Evolutionary conservation across 2,888 invertebrate genomes (phyloP).

Genomic region (Drosophila nr. perissopoda): DNA sequence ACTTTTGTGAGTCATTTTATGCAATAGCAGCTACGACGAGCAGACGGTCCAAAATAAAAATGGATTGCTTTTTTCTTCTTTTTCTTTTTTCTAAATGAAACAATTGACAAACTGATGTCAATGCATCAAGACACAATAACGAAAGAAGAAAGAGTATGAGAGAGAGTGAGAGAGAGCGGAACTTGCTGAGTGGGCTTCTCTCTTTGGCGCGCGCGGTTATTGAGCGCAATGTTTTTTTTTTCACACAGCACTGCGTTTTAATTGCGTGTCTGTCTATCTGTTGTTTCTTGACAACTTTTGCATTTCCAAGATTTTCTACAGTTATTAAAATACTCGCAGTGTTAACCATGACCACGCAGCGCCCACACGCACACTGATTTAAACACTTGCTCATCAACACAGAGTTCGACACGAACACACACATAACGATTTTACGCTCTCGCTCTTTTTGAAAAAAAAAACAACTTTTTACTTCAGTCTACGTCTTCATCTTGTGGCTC

Average conservation of each 20-base stretch:
- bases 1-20: slow-evolving; percentile 74
- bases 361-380: slow-evolving; percentile 41
- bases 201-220: slow-evolving; percentile 11
- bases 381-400: slow-evolving; percentile 27
- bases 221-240: slow-evolving; percentile 44
- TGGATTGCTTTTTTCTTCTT: slow-evolving; percentile 50
- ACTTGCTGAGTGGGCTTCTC: neutral
- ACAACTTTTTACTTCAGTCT: slow-evolving; percentile 56
- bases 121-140: slow-evolving; percentile 46
- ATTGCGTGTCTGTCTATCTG: slow-evolving; percentile 50
- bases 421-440: slow-evolving; percentile 53
- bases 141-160: slow-evolving; percentile 12
- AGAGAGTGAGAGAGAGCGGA: slow-evolving; percentile 12
- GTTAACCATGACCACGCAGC: slow-evolving; percentile 65
- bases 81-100: slow-evolving; percentile 22
- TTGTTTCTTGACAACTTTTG: slow-evolving; percentile 60
- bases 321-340: slow-evolving; percentile 56
- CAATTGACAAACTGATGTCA: slow-evolving; percentile 57
- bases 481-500: slow-evolving; percentile 48
- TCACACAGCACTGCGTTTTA: slow-evolving; percentile 54
- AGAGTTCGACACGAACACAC: slow-evolving; percentile 45
- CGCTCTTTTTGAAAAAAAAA: slow-evolving; percentile 45
- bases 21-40: slow-evolving; percentile 50
- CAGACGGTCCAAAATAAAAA: slow-evolving; percentile 21
- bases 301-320: slow-evolving; percentile 67